phyloP scores from a whole-genome alignment of 2,888 invertebrate species.

The Drosophila histrio region DNA sequence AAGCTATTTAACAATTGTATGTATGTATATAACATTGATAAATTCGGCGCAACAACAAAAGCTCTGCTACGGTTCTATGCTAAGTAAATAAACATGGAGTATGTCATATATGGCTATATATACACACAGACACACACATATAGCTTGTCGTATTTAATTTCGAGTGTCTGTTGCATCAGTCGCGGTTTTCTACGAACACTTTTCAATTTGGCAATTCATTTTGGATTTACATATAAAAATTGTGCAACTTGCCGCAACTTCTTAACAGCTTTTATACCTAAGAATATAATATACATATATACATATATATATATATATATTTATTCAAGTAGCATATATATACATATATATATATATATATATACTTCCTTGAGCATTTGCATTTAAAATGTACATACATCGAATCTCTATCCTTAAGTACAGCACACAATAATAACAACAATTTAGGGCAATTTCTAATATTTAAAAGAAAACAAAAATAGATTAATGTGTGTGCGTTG shows the following conservation, averaged over 20 bases:
- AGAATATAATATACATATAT: conserved; percentile 9
- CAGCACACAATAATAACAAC: conserved; percentile 28
- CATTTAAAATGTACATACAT: conserved; percentile 21
- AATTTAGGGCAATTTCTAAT: conserved; percentile 13
- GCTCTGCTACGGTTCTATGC: conserved; percentile 10
- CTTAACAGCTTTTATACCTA: conserved; percentile 20
- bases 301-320: not conserved
- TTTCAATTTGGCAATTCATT: conserved; percentile 51
- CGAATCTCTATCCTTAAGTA: conserved; percentile 40
- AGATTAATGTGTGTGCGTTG: not conserved
- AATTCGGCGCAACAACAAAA: conserved; percentile 19
- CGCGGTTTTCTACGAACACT: conserved; percentile 50
- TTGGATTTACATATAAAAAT: conserved; percentile 20
- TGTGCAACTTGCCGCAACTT: conserved; percentile 19
- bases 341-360: not conserved
- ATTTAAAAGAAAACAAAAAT: conserved; percentile 1
- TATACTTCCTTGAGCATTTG: conserved; percentile 42
- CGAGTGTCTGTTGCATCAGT: conserved; percentile 49
- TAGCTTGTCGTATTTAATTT: conserved; percentile 27
- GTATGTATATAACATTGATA: conserved; percentile 8
- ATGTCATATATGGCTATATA: conserved; percentile 1
- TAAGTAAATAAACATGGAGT: conserved; percentile 2
- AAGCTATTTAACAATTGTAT: conserved; percentile 27
- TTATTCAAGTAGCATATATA: not conserved
- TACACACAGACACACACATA: not conserved